These are phyloP conservation scores for Euura lappo DNA, from an alignment of 1,140 invertebrate genomes.

Conservation along the genomic window DNA sequence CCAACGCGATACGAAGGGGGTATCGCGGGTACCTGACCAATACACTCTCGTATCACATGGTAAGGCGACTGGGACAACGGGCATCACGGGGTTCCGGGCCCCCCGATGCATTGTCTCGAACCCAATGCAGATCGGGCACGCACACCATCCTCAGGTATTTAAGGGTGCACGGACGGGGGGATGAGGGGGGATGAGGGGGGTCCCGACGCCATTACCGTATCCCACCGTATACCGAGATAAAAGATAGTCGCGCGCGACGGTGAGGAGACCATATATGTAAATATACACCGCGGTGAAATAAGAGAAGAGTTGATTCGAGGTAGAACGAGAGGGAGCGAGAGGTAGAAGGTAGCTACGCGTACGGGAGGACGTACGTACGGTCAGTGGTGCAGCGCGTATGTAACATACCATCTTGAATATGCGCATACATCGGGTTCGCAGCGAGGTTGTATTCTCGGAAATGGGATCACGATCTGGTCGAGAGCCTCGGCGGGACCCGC, in stretches of 20 bases:
- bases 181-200: not conserved
- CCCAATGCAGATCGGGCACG: constrained; percentile 12
- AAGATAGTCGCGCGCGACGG: constrained; percentile 43
- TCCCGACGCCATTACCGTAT: constrained; percentile 47
- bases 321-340: too few species aligned
- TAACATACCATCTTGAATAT: constrained; percentile 63
- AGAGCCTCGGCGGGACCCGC: constrained; percentile 43
- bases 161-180: constrained; percentile 7
- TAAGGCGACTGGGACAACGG: not conserved
- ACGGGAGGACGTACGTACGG: constrained; percentile 44
- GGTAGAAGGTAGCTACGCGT: too few species aligned
- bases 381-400: constrained; percentile 52
- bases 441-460: constrained; percentile 54
- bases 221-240: constrained; percentile 45
- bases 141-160: constrained; percentile 10
- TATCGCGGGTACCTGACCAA: too few species aligned
- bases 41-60: too few species aligned
- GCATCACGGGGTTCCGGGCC: not conserved
- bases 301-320: too few species aligned
- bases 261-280: constrained; percentile 57
- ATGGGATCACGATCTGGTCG: constrained; percentile 47
- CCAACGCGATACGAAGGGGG: too few species aligned
- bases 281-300: constrained; percentile 41
- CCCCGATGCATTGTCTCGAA: constrained; percentile 1
- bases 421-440: constrained; percentile 54